Evolutionary conservation across 2,113 vertebrate species (phyloP).

Genomic region (Suncus etruscus): DNA sequence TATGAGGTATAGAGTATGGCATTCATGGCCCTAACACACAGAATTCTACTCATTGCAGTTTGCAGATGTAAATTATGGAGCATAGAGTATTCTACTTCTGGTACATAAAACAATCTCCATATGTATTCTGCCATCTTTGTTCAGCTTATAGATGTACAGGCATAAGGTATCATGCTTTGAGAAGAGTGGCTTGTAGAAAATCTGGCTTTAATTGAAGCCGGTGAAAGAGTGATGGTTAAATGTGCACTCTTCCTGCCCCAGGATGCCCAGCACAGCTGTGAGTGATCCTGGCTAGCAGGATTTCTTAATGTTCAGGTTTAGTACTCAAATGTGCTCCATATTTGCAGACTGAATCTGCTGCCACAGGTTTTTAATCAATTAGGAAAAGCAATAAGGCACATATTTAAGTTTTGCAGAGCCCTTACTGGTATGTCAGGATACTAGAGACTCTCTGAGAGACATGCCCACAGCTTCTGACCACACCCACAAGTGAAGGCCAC

Average conservation of each 20-base stretch:
- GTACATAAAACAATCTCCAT: not conserved
- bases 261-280: not conserved
- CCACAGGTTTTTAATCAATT: not conserved
- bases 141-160: not conserved
- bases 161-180: not conserved
- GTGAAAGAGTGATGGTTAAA: not conserved
- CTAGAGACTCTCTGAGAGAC: not conserved
- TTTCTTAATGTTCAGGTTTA: not conserved
- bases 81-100: not conserved
- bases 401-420: slow-evolving; percentile 36
- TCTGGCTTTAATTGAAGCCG: too few species aligned
- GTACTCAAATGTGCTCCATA: not conserved
- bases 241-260: not conserved
- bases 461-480: too few species aligned
- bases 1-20: not conserved
- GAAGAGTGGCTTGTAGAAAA: not conserved
- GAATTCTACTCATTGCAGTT: not conserved
- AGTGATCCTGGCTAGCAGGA: not conserved
- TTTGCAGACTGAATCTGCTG: slow-evolving; percentile 25
- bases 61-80: not conserved
- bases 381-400: not conserved
- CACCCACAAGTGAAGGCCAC: too few species aligned
- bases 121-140: not conserved
- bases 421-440: not conserved
- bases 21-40: not conserved